Base-by-base conservation (phyloP, 1,140 invertebrate genomes). In the Palaemon carinicauda region DNA sequence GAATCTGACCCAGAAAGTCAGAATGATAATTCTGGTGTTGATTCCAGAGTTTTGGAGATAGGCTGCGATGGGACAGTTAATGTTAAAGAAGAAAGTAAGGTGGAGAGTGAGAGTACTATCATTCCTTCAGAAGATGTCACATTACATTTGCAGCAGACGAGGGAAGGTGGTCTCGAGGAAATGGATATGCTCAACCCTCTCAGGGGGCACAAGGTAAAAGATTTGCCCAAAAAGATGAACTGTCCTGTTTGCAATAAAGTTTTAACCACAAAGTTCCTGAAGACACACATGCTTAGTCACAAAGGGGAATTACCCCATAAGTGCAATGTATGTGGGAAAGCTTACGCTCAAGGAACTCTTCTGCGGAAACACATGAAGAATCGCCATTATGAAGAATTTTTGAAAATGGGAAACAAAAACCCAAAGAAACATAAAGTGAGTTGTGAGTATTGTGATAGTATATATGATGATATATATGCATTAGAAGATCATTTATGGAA, bases 291-390 rank as follows among this genome's bases (percentile, higher is more conserved):
- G 86, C 54, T 85, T 29, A 89, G 82, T 41, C 89, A 89, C 73
- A 80, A 87, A 56, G 89, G 89, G 7, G 79, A 73, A 53, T 31
- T 88, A n/a, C 89, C 89, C 33, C 87, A 88, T 56, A 79, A 87
- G 53, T 89, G 89, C 56, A 78, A 79, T 7, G 53, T 81, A 17
- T 89, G 89, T 82, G 73, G 54, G 27, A 89, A 89, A 29, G 82
- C 78, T 12, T 88, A 86, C 52, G 83, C 83, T 73, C 89, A 89
- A 52, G 87, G 86, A n/a, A 89, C 89, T 33, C 73, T 88, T 14
- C 54, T 89, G 12, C 60, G 89, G n/a, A 89, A 89, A 60, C 89
- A 89, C 79, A 88, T 89, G 87, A 87, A 88, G 74, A 88, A 84
- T 56, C 77, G 80, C 31, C 89, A 89, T 82, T 86, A 87, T 51